Conservation (phyloP, 2,797 vertebrate species). For the Xiphophorus birchmanni region DNA sequence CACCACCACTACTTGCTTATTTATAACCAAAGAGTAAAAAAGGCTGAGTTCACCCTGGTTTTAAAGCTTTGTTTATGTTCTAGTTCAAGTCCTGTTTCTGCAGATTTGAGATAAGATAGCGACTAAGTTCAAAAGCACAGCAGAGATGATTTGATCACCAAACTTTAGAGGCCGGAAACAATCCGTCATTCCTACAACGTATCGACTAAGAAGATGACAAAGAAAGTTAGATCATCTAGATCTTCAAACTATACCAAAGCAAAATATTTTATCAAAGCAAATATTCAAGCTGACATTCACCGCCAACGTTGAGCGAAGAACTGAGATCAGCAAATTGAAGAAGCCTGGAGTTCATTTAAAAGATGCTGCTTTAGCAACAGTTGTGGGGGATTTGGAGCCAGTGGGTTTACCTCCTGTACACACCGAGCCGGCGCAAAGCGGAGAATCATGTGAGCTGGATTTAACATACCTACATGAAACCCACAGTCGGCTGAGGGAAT, state of each 20-base stretch:
- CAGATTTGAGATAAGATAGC: slow-evolving; percentile 1
- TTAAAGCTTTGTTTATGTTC: not conserved
- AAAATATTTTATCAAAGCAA: not conserved
- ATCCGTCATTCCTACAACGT: not conserved
- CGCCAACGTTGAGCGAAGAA: not conserved
- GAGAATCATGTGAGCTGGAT: slow-evolving; percentile 70
- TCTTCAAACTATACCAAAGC: not conserved
- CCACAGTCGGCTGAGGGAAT: not conserved
- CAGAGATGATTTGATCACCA: slow-evolving; percentile 25
- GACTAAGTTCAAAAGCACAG: not conserved
- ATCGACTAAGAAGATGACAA: slow-evolving; percentile 2
- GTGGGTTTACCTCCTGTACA: slow-evolving; percentile 43
- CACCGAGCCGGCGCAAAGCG: slow-evolving; percentile 44
- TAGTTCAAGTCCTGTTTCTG: not conserved
- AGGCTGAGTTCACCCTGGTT: not conserved
- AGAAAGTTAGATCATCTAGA: slow-evolving; percentile 13
- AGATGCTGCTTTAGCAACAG: slow-evolving; percentile 21
- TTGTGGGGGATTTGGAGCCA: slow-evolving; percentile 45
- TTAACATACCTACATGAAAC: slow-evolving; percentile 52
- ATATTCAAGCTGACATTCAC: not conserved
- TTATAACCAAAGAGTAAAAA: not conserved
- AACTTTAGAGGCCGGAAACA: not conserved
- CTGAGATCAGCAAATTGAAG: not conserved
- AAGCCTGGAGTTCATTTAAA: not conserved
- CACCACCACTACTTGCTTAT: not conserved